These are phyloP conservation scores for Coelopa pilipes DNA, from an alignment of 2,888 invertebrate genomes.

Conservation along the genomic window DNA sequence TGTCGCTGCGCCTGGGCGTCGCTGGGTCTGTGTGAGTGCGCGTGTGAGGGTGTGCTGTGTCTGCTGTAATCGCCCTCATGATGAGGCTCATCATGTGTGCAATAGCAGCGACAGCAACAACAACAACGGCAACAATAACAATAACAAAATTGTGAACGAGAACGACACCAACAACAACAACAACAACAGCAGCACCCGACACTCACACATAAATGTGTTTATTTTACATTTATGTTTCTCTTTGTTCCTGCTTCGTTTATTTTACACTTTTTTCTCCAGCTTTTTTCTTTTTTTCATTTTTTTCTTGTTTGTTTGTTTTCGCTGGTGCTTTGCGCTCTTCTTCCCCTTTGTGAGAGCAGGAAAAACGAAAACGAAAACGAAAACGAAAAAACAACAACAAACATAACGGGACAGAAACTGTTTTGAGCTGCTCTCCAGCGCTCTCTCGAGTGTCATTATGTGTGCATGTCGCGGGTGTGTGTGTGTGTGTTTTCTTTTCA, in stretches of 20 bases:
- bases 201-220: slow-evolving; percentile 41
- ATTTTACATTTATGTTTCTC: slow-evolving; percentile 30
- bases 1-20: background rate
- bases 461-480: slow-evolving; percentile 2
- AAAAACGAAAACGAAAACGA: no score
- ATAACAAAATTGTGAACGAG: slow-evolving; percentile 35
- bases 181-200: slow-evolving; percentile 6
- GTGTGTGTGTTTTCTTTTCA: background rate
- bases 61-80: slow-evolving; percentile 28
- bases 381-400: no score
- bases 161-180: slow-evolving; percentile 44
- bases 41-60: background rate
- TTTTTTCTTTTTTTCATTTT: slow-evolving; percentile 41
- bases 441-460: no score
- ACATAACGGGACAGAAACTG: no score
- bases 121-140: slow-evolving; percentile 33
- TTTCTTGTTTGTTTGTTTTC: no score
- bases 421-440: no score
- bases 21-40: background rate
- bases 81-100: slow-evolving; percentile 50
- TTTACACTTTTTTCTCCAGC: slow-evolving; percentile 39
- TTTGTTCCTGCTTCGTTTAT: slow-evolving; percentile 40
- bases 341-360: no score
- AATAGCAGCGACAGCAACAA: slow-evolving; percentile 40
- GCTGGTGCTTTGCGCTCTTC: no score